Percentiles rank a stretch among this genome's conserved stretches.
Conservation (phyloP, 2,888 invertebrate species). For the Nezara viridula region DNA sequence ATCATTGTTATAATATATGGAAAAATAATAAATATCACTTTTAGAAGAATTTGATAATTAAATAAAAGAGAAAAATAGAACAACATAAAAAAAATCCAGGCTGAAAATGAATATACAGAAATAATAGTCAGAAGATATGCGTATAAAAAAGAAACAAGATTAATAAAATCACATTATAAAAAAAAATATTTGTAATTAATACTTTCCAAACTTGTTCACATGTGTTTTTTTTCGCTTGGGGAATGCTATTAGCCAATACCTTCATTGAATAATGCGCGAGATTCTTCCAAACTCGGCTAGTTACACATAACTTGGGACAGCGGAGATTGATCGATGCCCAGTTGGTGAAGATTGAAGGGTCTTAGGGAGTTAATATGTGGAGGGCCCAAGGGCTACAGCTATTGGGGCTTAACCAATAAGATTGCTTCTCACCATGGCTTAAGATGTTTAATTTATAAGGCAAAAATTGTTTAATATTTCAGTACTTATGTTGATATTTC, state of each 20-base stretch:
- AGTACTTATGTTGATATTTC: background rate
- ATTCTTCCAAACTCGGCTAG: background rate
- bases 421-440: background rate
- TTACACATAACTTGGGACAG: constrained; percentile 34
- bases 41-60: too few species aligned
- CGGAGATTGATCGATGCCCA: constrained; percentile 32
- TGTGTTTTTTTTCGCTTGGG: background rate
- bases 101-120: too few species aligned
- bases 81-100: too few species aligned
- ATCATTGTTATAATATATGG: too few species aligned
- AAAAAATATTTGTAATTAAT: too few species aligned
- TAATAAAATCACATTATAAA: too few species aligned
- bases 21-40: too few species aligned
- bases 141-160: too few species aligned
- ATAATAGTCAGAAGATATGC: too few species aligned
- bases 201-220: background rate
- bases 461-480: background rate
- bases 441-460: background rate
- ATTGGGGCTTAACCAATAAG: background rate
- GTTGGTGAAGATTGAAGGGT: background rate
- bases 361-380: constrained; percentile 6
- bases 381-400: background rate
- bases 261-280: constrained; percentile 20
- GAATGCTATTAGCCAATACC: background rate
- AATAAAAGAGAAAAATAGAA: too few species aligned